Conservation (phyloP, 2,797 vertebrate genomes). For the Chaetophractus vellerosus region DNA sequence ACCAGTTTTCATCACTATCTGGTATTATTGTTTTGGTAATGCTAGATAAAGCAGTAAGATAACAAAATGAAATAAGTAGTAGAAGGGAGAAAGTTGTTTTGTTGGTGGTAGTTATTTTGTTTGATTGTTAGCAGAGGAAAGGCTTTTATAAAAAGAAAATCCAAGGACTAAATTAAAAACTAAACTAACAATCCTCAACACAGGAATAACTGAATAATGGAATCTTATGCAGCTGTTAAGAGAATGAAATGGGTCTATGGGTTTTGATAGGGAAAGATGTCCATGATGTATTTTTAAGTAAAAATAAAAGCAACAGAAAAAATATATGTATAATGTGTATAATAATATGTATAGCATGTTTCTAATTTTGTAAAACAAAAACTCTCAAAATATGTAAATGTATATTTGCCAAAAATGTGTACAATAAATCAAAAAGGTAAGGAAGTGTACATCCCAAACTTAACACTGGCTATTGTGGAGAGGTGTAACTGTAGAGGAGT, state of each 20-base stretch:
- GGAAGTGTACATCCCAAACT: neutral
- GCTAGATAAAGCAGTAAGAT: too few species aligned
- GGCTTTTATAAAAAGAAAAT: neutral
- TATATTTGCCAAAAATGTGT: neutral
- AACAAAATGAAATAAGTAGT: too few species aligned
- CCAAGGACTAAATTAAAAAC: neutral
- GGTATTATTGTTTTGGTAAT: too few species aligned
- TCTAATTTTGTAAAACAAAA: constrained; percentile 23
- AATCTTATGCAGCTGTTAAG: neutral
- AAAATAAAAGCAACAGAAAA: neutral
- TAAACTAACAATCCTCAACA: neutral
- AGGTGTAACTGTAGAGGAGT: neutral
- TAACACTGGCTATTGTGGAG: neutral
- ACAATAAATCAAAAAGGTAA: neutral
- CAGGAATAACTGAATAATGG: neutral
- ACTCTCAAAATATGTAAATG: constrained; percentile 1
- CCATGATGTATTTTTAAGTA: neutral
- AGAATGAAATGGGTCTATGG: neutral
- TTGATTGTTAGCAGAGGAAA: neutral
- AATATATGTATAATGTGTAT: neutral
- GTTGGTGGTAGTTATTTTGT: neutral
- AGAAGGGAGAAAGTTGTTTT: neutral
- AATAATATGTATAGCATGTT: neutral
- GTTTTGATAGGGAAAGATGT: neutral
- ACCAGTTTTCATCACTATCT: too few species aligned